phyloP scores from a whole-genome alignment of 2,113 vertebrate species.

The Hippocampus zosterae region DNA sequence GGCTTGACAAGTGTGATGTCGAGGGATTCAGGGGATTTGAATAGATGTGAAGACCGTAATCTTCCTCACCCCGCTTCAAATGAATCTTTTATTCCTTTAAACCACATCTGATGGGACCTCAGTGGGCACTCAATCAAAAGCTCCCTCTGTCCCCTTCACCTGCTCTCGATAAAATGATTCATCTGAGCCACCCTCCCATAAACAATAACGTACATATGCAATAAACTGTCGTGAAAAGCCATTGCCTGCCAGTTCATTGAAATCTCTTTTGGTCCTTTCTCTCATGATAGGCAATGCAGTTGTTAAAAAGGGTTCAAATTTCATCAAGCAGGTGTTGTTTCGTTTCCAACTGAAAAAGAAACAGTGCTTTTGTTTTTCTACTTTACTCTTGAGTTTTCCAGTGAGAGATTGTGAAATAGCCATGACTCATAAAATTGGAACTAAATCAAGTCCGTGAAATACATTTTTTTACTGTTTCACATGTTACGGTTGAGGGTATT shows the following conservation, averaged over 20 bases:
- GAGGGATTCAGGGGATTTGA: constrained; percentile 73
- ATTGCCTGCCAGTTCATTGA: constrained; percentile 20
- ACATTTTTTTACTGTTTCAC: not conserved
- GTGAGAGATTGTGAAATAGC: not conserved
- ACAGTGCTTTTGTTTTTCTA: not conserved
- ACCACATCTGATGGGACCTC: constrained; percentile 70
- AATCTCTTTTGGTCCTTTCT: constrained; percentile 23
- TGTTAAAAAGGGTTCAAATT: not conserved
- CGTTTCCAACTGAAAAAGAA: not conserved
- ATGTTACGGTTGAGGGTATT: no score
- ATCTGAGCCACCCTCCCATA: constrained; percentile 21
- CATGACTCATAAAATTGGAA: not conserved
- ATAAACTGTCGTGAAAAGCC: constrained; percentile 14
- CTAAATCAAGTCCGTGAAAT: not conserved
- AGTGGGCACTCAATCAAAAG: constrained; percentile 67
- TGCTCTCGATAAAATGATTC: constrained; percentile 33
- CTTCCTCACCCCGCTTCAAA: constrained; percentile 69
- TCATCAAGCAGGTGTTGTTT: not conserved
- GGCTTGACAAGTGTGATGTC: constrained; percentile 73
- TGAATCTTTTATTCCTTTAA: constrained; percentile 74
- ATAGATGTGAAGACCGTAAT: constrained; percentile 74
- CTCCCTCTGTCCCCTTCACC: constrained; percentile 42
- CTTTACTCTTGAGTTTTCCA: not conserved
- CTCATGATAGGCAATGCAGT: not conserved
- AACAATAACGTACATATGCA: constrained; percentile 34